Base-by-base conservation (phyloP, 2,113 vertebrate species). In the Hiodon alosoides region DNA sequence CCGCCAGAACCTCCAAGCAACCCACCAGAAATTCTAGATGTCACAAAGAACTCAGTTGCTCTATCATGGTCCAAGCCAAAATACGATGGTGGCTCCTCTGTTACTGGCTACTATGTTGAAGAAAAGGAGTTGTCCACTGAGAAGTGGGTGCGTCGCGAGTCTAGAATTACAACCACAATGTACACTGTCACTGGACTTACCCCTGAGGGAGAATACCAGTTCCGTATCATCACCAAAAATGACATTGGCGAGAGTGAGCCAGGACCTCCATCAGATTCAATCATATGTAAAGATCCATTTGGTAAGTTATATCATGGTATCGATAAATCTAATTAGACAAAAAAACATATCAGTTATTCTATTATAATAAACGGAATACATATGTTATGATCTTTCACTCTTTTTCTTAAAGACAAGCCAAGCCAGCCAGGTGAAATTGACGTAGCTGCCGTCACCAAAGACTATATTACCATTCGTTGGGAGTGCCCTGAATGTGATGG, bases 351-450 rank as follows among this genome's bases (percentile, higher is more conserved):
- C 14, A 13, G n/a, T n/a, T 46, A 31, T 58, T 59, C 7, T 4
- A 46, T 47, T 31, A 31, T 31, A 31, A 31, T 31, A 31, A 53
- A 71, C 51, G 51, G 54, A 75, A 58, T 14, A 67, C 50, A 67
- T 13, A 11, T 60, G 65, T 17, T 67, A 58, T 52, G 5, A 16
- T 75, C 9, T 46, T 17, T 60, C 3, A 78, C 83, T 73, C 67
- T 50, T 75, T 81, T 85, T 81, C 74, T 89, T 71, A 31, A 83
- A 98, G 97, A 98, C 81, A 99, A 98, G 84, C 97, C 97, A 84
- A 99, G 97, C 79, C 97, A 99, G 86, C 97, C 97, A 78, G 97
- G 97, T 78, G 97, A 99, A 88, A 96, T 99, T 75, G 96, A 98
- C 88, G 92, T 92, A 61, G 92, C 92, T 67, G 94, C 90, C 11